Evolutionary conservation across 2,113 vertebrate species (phyloP).

Genomic region (Corythornis madagascariensis): DNA sequence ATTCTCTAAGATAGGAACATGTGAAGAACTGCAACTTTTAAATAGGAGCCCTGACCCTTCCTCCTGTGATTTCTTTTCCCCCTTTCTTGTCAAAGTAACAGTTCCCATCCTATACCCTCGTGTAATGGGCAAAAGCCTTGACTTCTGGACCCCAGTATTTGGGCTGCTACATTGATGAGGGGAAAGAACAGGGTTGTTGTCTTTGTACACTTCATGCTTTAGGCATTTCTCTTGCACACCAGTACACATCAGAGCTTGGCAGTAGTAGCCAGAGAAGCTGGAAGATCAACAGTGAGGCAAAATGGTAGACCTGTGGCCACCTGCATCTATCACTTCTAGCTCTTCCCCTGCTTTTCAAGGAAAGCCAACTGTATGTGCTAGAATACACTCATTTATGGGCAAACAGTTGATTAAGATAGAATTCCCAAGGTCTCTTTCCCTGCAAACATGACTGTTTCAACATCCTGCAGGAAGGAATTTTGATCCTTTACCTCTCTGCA

Average conservation of each 20-base stretch:
- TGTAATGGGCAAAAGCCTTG: background rate
- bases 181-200: background rate
- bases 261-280: background rate
- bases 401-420: background rate
- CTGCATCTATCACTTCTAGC: background rate
- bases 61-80: background rate
- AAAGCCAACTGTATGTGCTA: background rate
- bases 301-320: background rate
- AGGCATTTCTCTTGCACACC: background rate
- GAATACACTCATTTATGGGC: fast-evolving
- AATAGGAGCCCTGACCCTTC: background rate
- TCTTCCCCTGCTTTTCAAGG: background rate
- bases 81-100: background rate
- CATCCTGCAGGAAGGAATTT: background rate
- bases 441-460: fast-evolving
- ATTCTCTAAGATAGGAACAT: background rate
- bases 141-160: background rate
- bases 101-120: background rate
- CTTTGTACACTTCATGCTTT: background rate
- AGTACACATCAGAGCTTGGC: background rate
- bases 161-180: background rate
- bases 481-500: background rate
- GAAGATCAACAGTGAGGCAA: background rate
- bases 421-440: background rate
- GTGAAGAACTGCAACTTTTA: background rate